Conservation (phyloP, 2,113 vertebrate species). For the Chaetorhynchus papuensis region DNA sequence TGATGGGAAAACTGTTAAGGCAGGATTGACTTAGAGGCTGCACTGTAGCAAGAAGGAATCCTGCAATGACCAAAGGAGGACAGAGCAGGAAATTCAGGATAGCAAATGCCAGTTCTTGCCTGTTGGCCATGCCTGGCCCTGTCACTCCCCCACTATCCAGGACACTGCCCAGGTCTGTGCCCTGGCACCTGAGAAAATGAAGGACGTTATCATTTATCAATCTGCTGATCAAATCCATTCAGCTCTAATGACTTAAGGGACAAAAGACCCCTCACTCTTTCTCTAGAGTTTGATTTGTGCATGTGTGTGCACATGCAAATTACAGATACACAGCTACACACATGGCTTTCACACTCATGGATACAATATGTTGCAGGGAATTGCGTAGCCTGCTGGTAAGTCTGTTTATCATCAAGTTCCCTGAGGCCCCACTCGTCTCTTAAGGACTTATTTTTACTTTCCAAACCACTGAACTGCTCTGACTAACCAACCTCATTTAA, state of each 20-base stretch:
- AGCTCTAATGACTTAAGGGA: background rate
- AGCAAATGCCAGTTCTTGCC: background rate
- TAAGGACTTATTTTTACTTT: constrained; percentile 3
- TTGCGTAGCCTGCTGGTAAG: background rate
- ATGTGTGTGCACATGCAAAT: background rate
- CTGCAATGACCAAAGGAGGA: background rate
- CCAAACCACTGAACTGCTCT: constrained; percentile 22
- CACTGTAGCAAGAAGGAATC: background rate
- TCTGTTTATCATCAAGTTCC: background rate
- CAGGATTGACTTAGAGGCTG: background rate
- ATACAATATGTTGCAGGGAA: background rate
- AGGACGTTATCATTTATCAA: background rate
- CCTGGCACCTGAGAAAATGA: background rate
- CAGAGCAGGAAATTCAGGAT: background rate
- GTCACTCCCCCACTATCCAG: background rate
- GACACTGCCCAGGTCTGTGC: background rate
- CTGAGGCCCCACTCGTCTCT: background rate
- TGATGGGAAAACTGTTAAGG: background rate
- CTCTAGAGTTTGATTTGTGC: background rate
- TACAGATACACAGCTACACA: background rate
- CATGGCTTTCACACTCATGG: background rate
- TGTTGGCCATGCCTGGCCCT: background rate
- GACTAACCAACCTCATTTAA: constrained; percentile 5
- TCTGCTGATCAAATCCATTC: background rate
- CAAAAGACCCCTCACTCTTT: background rate